phyloP scores from a whole-genome alignment of 2,113 vertebrate genomes.

The Myiozetetes cayanensis region DNA sequence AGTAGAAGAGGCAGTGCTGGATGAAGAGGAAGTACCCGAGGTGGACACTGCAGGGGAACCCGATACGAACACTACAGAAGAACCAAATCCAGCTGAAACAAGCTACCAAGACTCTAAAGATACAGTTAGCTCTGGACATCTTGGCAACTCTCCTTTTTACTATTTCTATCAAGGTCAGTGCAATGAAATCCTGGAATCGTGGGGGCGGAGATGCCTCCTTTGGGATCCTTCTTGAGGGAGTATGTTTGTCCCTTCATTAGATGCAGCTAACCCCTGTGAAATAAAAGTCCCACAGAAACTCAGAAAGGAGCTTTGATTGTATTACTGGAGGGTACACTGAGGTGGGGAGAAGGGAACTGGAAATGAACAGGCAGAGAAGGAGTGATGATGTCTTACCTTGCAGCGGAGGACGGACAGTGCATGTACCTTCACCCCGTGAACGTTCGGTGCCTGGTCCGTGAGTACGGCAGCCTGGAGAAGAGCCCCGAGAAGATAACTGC shows the following conservation, averaged over 20 bases:
- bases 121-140: constrained; percentile 39
- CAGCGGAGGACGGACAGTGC: constrained; percentile 96
- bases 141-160: constrained; percentile 86
- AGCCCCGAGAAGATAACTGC: constrained; percentile 93
- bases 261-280: background rate
- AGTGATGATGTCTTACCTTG: background rate
- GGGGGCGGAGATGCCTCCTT: background rate
- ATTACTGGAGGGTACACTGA: background rate
- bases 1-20: constrained; percentile 53
- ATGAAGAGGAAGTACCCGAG: constrained; percentile 68
- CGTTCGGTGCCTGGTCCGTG: constrained; percentile 89
- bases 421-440: constrained; percentile 98
- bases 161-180: constrained; percentile 97
- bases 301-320: background rate
- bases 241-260: background rate
- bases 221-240: background rate
- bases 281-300: background rate
- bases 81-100: constrained; percentile 52
- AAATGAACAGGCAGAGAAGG: background rate
- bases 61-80: constrained; percentile 38
- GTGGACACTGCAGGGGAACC: constrained; percentile 30
- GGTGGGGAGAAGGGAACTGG: background rate
- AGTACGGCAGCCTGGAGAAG: constrained; percentile 93
- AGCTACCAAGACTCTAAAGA: constrained; percentile 49
- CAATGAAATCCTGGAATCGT: background rate